These are phyloP conservation scores for Drosophila anomalata DNA, from an alignment of 2,888 invertebrate genomes.

Conservation along the genomic window DNA sequence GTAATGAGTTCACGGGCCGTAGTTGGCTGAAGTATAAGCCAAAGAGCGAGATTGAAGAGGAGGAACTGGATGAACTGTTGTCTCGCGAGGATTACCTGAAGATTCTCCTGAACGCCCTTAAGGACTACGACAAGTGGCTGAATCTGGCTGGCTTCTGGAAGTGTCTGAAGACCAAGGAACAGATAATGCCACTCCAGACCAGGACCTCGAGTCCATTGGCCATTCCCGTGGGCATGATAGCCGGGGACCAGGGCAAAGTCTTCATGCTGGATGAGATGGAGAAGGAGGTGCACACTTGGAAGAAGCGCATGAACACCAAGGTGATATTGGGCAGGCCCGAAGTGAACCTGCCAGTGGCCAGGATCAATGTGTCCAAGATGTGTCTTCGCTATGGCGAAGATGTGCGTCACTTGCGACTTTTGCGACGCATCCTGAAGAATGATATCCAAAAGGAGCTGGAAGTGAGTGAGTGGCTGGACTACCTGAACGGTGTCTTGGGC, in stretches of 20 bases:
- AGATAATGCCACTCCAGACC: slow-evolving; percentile 56
- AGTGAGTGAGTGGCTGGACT: slow-evolving; percentile 55
- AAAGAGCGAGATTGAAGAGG: slow-evolving; percentile 45
- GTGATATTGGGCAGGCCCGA: slow-evolving; percentile 63
- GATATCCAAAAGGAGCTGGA: slow-evolving; percentile 20
- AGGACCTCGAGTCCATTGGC: slow-evolving; percentile 55
- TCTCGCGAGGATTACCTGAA: slow-evolving; percentile 77
- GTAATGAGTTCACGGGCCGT: slow-evolving; percentile 70
- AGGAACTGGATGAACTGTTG: slow-evolving; percentile 53
- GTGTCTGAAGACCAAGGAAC: slow-evolving; percentile 56
- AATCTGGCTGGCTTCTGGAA: slow-evolving; percentile 68
- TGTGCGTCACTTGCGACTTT: slow-evolving; percentile 51
- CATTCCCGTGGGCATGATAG: slow-evolving; percentile 56
- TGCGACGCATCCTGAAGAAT: slow-evolving; percentile 46
- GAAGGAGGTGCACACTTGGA: slow-evolving; percentile 63
- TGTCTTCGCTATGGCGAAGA: slow-evolving; percentile 50
- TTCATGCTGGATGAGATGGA: slow-evolving; percentile 63
- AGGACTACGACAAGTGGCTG: slow-evolving; percentile 76
- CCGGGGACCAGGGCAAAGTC: slow-evolving; percentile 51
- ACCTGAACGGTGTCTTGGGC: slow-evolving; percentile 52
- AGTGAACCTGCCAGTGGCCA: slow-evolving; percentile 69
- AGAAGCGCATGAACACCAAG: slow-evolving; percentile 60
- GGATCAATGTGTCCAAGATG: slow-evolving; percentile 47
- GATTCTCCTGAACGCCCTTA: slow-evolving; percentile 72
- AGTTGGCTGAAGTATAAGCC: slow-evolving; percentile 77